These are phyloP conservation scores for Lichenostomus cassidix DNA, from an alignment of 2,113 vertebrate genomes.

Conservation along the genomic window DNA sequence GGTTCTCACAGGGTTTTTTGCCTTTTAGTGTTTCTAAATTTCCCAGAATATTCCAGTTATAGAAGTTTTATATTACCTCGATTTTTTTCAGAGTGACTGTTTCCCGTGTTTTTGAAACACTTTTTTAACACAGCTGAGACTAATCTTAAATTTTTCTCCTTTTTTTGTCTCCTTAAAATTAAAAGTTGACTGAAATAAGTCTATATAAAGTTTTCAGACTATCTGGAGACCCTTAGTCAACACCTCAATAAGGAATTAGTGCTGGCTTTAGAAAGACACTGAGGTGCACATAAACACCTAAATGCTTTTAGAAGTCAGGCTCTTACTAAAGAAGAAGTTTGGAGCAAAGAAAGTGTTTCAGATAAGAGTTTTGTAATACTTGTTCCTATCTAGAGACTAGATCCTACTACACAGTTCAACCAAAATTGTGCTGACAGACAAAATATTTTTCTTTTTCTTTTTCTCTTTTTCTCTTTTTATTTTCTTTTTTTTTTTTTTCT, in stretches of 20 bases:
- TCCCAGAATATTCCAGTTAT: neutral
- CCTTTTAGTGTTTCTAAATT: neutral
- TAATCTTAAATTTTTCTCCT: neutral
- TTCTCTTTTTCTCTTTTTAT: neutral
- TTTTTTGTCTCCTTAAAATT: neutral
- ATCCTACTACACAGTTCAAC: neutral
- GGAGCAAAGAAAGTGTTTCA: neutral
- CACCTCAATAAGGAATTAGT: neutral
- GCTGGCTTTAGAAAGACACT: neutral
- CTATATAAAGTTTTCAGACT: neutral
- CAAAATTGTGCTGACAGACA: neutral
- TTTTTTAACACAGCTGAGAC: neutral
- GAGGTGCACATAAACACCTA: neutral
- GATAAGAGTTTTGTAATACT: neutral
- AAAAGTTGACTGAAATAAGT: neutral
- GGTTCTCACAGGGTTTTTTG: neutral
- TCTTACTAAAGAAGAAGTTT: neutral
- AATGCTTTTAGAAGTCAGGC: neutral
- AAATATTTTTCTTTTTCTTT: neutral
- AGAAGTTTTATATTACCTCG: neutral
- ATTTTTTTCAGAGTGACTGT: neutral
- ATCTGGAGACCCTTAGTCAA: neutral
- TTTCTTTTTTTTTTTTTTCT: neutral
- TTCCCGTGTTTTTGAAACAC: neutral
- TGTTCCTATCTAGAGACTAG: neutral